Percentiles rank a stretch among this genome's conserved stretches.
phyloP scores from a whole-genome alignment of 2,113 vertebrate genomes.

The Cariama cristata region DNA sequence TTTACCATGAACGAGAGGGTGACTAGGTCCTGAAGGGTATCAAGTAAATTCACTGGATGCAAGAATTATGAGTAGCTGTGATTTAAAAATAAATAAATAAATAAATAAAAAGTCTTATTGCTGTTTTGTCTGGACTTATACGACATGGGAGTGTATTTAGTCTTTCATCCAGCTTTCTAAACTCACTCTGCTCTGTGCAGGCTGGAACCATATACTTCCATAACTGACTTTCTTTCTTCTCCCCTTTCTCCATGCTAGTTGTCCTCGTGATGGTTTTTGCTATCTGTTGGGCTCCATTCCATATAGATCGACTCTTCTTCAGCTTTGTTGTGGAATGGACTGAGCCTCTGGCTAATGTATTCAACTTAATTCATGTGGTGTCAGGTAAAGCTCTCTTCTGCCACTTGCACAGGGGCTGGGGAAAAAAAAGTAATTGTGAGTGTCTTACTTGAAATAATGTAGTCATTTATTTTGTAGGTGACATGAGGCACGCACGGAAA shows the following conservation, averaged over 20 bases:
- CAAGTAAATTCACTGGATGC: background rate
- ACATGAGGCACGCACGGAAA: background rate
- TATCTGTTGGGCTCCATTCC: slow-evolving; percentile 82
- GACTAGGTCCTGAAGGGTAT: background rate
- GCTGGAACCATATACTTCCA: background rate
- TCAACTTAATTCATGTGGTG: slow-evolving; percentile 80
- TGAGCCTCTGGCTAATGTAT: slow-evolving; percentile 76
- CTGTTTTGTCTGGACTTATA: background rate
- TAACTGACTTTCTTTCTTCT: background rate
- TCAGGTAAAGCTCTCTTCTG: slow-evolving; percentile 74
- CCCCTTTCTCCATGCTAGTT: slow-evolving; percentile 53
- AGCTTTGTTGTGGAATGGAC: slow-evolving; percentile 82
- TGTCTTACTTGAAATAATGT: background rate
- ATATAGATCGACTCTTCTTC: slow-evolving; percentile 81
- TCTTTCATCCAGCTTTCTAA: background rate
- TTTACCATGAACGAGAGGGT: background rate
- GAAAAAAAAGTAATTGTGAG: background rate
- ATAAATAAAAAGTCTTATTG: background rate
- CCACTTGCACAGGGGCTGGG: background rate
- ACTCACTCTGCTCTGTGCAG: background rate
- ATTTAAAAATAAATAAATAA: background rate
- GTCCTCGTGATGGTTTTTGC: slow-evolving; percentile 80
- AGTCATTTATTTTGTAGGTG: background rate
- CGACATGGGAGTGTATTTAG: background rate
- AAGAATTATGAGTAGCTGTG: background rate